Evolutionary conservation across 2,797 vertebrate species (phyloP).

Genomic region (Rhabdophis nuchalis): DNA sequence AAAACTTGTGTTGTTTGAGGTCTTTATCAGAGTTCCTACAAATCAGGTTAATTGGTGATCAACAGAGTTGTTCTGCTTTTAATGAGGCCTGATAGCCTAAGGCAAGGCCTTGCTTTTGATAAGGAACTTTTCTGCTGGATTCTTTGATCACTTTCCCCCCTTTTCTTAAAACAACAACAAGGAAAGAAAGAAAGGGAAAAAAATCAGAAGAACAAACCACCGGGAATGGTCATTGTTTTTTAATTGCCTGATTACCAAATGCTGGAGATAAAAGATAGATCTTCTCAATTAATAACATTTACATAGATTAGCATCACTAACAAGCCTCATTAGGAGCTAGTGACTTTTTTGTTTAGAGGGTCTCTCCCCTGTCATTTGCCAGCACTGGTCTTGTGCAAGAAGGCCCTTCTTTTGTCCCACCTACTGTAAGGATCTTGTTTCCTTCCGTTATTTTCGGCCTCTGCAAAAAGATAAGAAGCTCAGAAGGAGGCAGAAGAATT

Average conservation of each 20-base stretch:
- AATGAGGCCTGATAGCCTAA: conserved; percentile 90
- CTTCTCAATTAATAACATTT: conserved; percentile 99
- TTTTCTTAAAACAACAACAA: conserved; percentile 57
- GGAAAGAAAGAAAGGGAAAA: background rate
- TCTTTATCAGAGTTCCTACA: conserved; percentile 91
- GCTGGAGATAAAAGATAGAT: conserved; percentile 98
- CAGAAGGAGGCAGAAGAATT: background rate
- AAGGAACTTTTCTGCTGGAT: conserved; percentile 81
- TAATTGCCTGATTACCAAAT: conserved; percentile 98
- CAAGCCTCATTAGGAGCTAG: conserved; percentile 93
- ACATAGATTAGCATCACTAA: conserved; percentile 99
- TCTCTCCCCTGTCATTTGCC: conserved; percentile 79
- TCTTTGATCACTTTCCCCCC: conserved; percentile 96
- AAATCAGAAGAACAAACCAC: conserved; percentile 77
- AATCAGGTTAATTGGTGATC: conserved; percentile 99
- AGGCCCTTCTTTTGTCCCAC: conserved; percentile 46
- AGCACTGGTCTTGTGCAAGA: conserved; percentile 74
- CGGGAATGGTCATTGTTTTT: conserved; percentile 90
- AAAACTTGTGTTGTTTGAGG: conserved; percentile 79
- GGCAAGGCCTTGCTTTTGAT: conserved; percentile 85
- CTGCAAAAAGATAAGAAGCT: conserved; percentile 69
- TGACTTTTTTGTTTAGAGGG: conserved; percentile 89
- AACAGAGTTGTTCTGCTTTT: conserved; percentile 89
- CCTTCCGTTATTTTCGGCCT: conserved; percentile 76
- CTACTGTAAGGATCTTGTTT: conserved; percentile 49